Evolutionary conservation across 2,113 vertebrate genomes (phyloP).

Genomic region (Carassius carassius): DNA sequence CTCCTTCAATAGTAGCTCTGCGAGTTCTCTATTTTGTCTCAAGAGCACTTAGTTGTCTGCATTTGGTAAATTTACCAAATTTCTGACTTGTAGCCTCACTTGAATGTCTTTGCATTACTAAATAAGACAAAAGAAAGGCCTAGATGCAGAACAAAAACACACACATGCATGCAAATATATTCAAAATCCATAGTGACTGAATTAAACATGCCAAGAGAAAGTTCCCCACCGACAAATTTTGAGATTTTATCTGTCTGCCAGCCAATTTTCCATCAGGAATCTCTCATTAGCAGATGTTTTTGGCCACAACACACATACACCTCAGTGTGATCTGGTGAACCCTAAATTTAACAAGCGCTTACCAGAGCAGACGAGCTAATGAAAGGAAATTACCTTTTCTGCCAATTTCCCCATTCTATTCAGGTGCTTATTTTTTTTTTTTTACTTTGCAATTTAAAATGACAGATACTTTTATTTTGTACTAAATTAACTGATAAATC

Average conservation of each 20-base stretch:
- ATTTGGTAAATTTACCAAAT: constrained; percentile 54
- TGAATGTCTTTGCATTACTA: constrained; percentile 24
- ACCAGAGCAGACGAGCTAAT: constrained; percentile 58
- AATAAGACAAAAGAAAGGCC: not conserved
- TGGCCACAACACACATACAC: constrained; percentile 37
- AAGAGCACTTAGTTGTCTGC: constrained; percentile 46
- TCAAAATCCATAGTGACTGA: constrained; percentile 31
- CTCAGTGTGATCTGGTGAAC: constrained; percentile 57
- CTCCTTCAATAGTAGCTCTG: constrained; percentile 38
- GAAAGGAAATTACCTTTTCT: constrained; percentile 59
- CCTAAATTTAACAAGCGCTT: constrained; percentile 56
- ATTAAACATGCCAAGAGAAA: constrained; percentile 48
- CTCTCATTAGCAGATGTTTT: constrained; percentile 59
- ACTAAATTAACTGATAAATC: not conserved
- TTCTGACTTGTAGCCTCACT: constrained; percentile 34
- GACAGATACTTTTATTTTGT: not conserved
- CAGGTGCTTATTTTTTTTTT: constrained; percentile 9
- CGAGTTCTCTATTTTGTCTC: constrained; percentile 33
- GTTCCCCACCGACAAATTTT: constrained; percentile 42
- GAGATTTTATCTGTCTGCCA: constrained; percentile 41
- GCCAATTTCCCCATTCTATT: constrained; percentile 38
- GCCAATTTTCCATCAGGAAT: constrained; percentile 56
- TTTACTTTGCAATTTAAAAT: constrained; percentile 14
- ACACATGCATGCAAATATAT: constrained; percentile 16
- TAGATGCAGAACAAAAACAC: constrained; percentile 6